Base-by-base conservation (phyloP, 1,140 invertebrate species). In the Drosophila nannoptera region DNA sequence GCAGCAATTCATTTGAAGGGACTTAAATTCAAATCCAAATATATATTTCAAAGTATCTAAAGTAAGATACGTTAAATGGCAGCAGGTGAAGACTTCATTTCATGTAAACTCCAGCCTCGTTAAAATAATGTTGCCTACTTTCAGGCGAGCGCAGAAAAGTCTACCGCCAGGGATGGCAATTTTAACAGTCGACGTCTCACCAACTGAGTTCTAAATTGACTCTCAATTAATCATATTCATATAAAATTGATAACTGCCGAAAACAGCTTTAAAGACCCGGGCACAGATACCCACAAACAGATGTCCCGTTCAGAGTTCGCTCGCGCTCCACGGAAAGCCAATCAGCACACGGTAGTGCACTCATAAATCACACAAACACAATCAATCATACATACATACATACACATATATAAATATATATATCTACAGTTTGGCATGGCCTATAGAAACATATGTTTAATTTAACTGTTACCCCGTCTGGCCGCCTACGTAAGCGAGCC, bases 261-360 rank as follows among this genome's bases (percentile, higher is more conserved):
- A 22, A 22, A 22, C 22, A 22, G 22, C 22, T 32, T 32, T 36
- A 67, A 5, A 54, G 43, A 68, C n/a, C 1, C 16, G 35, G 9
- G 16, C 29, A 9, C 22, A 40, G 11, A 38, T 22, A 45, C 16
- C 40, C 8, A 35, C 11, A 43, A 11, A 48, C n/a, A 31, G 14
- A 33, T n/a, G 14, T 40, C 45, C 52, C 52, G 52, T 35, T 42
- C 59, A 54, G 14, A 29, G 58, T 8, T 46, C 33, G 52, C 33
- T 4, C 38, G 46, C 54, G 63, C 68, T 72, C 65, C 53, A 63
- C 52, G 59, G 22, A 54, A 55, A 54, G 69, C 48, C 65, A 64
- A 73, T 73, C 70, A 73, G 54, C 22, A 36, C 49, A 49, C 55
- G 8, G 58, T 49, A 35, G 49, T 35, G 31, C 35, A 7, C 42